phyloP scores from a whole-genome alignment of 2,888 invertebrate genomes.

The Xanthorhoe spadicearia region DNA sequence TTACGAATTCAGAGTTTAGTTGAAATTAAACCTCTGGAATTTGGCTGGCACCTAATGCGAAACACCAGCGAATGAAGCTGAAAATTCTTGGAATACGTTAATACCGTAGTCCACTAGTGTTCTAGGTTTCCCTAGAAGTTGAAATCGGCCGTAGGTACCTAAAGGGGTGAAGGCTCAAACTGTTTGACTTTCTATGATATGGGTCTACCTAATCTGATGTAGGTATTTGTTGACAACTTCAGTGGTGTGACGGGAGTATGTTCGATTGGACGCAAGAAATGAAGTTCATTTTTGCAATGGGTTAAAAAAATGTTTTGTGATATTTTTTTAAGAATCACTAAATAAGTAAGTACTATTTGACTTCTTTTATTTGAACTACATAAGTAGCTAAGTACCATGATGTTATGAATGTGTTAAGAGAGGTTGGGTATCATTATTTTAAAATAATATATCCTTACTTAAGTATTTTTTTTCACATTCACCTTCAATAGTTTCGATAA shows the following conservation, averaged over 20 bases:
- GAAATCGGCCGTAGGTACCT: background rate
- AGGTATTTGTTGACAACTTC: background rate
- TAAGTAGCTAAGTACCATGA: background rate
- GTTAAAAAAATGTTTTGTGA: background rate
- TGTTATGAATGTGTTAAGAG: background rate
- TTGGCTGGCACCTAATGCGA: slow-evolving; percentile 20
- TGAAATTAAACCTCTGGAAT: slow-evolving; percentile 31
- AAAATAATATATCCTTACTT: background rate
- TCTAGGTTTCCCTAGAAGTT: background rate
- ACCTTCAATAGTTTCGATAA: background rate
- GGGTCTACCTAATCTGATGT: background rate
- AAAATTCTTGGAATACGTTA: slow-evolving; percentile 12
- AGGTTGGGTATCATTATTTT: background rate
- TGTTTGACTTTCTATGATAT: background rate
- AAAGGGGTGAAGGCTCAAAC: background rate
- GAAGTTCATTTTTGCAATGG: background rate
- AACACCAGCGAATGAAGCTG: slow-evolving; percentile 17
- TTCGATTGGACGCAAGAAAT: background rate
- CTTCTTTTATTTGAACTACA: too few species aligned
- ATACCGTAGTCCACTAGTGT: slow-evolving; percentile 4
- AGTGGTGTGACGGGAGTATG: background rate
- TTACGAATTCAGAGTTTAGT: slow-evolving; percentile 27
- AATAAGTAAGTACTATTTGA: too few species aligned
- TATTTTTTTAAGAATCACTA: background rate
- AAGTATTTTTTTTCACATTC: background rate